Evolutionary conservation across 2,888 invertebrate genomes (phyloP), one percentile per base, ranked within the genome.

Genomic region (Papilio elwesi): DNA sequence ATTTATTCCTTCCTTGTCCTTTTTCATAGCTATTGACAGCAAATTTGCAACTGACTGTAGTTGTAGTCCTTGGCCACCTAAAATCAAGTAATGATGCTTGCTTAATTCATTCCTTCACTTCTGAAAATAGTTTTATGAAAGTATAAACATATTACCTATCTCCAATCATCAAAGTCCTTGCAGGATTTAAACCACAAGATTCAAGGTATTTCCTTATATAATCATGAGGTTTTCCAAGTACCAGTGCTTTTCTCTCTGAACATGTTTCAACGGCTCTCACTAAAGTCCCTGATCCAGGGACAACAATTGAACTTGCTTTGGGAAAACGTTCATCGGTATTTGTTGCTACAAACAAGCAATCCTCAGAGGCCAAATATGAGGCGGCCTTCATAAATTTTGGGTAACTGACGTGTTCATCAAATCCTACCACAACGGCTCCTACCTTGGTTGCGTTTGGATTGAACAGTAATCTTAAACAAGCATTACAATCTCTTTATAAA

Each of bases 341-440:
- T 8, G 99, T 98, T 0, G 97, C 99, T 71, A 99, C 94, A 85
- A 98, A 99, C 62, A 97, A 85, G 80, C 97, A 96, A 16, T 96
- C 94, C 0, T 96, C 96, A 79, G 97, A 94, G 38, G 95, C 95
- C 0, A 99, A 94, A 88, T 99, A 99, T 47, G 97, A 97, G 0
- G 97, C 97, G 0, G 99, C 99, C 89, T 98, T 98, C 85, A 97
- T 94, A 84, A 99, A 95, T 92, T 99, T 99, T 0, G 96, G 95
- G 86, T 97, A 98, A 84, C 97, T 98, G 82, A 99, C 96, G 87
- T 98, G 96, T 76, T 97, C 96, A 90, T 99, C 99, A 87, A 98
- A 99, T 2, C 99, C 99, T 53, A 99, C 98, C 38, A 99, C 95
- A 0, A 99, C 99, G 55, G 99, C 99, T 0, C 97, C 98, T 36